Evolutionary conservation across 2,113 vertebrate species (phyloP).

Genomic region (Dendropsophus ebraccatus): DNA sequence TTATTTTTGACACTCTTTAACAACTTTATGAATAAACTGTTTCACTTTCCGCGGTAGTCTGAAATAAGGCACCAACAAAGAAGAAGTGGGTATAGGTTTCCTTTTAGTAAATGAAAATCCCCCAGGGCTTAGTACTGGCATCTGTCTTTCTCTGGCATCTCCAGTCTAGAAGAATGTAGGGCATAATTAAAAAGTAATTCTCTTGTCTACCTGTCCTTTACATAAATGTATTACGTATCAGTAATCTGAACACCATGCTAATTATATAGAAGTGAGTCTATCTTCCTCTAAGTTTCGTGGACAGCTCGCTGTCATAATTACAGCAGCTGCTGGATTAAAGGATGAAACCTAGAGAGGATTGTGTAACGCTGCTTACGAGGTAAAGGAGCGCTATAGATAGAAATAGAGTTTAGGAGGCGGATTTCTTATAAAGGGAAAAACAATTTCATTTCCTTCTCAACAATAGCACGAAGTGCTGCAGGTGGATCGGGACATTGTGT

Average conservation of each 20-base stretch:
- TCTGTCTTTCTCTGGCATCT: neutral
- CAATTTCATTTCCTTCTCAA: neutral
- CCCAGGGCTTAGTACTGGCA: neutral
- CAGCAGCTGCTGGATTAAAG: neutral
- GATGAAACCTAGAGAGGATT: constrained; percentile 9
- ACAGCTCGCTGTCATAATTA: neutral
- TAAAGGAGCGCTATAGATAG: neutral
- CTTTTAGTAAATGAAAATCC: neutral
- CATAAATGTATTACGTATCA: neutral
- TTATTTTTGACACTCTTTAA: too few species aligned
- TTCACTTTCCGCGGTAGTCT: too few species aligned
- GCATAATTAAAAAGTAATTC: neutral
- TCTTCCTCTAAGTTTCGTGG: neutral
- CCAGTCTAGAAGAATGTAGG: neutral
- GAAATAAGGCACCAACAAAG: neutral
- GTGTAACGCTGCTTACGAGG: neutral
- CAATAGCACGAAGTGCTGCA: neutral
- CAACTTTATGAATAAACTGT: too few species aligned
- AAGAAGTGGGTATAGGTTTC: neutral
- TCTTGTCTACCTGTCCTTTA: neutral
- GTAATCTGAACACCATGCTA: neutral
- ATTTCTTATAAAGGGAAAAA: neutral
- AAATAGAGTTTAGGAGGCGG: neutral
- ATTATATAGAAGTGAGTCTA: neutral
- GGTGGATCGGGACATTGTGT: neutral